Base-by-base conservation (phyloP, 2,888 invertebrate genomes). In the Anaspis maculata region DNA sequence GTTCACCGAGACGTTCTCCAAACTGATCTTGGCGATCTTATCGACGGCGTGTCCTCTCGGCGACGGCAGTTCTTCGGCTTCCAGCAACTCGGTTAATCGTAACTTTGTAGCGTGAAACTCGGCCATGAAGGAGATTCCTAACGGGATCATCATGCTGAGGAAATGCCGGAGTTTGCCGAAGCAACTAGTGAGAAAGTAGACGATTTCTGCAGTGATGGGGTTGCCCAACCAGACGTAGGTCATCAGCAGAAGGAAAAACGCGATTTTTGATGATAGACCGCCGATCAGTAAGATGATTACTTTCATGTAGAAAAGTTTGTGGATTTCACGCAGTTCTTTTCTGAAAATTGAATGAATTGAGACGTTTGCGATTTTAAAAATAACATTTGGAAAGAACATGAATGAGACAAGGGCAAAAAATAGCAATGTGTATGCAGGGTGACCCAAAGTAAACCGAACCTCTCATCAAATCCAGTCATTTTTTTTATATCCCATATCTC, bases 111-210 rank as follows among this genome's bases (percentile, higher is more conserved):
- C 83, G 15, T 73, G 62, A 0, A 81, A 77, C 67, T 91, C 90
- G 0, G 87, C 83, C 24, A 81, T 71, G 67, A 82, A 80, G 2
- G 83, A 77, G 41, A 90, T 78, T 29, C 80, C 84, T 67, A 83
- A 80, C 0, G 94, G 91, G 50, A 94, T 85, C 65, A 86, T 88
- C 9, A 90, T 81, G 0, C 85, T 88, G 79, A 92, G 83, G 9
- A 86, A 81, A 50, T 86, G 80, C 16, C 90, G 73, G 35, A 94
- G 67, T 36, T 88, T 83, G 52, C 87, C 88, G 67, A 88, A 92
- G 59, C 91, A 83, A 6, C 90, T 83, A 10, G 89, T 82, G 29
- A 90, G 74, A 36, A 90, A 84, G 64, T 91, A 92, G 12, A 88
- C 85, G 56, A 74, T 74, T 57, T 90, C 86, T 3, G 94, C 83